Conservation (phyloP, 2,113 vertebrate species). For the pig (Sus scrofa) region T2T-Sscrofa CM000830.6:999501-1000000, state of each 20-base stretch:
- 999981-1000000: background rate
- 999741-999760: conserved; percentile 66
- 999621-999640: accelerated
- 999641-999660: background rate
- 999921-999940: conserved; percentile 78
- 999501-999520: conserved; percentile 56
- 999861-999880: conserved; percentile 57
- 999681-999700: accelerated
- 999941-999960: background rate
- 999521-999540: background rate
- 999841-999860: conserved; percentile 12
- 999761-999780: conserved; percentile 60
- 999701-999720: background rate
- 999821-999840: background rate
- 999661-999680: accelerated
- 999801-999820: conserved; percentile 10
- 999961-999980: background rate
- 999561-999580: background rate
- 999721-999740: conserved; percentile 50
- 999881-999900: conserved; percentile 78
- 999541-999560: conserved; percentile 59
- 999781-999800: conserved; percentile 67
- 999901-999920: conserved; percentile 65
- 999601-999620: background rate
- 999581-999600: background rate